These are phyloP conservation scores for Lasius platythorax DNA, from an alignment of 2,888 invertebrate genomes.

Conservation along the genomic window DNA sequence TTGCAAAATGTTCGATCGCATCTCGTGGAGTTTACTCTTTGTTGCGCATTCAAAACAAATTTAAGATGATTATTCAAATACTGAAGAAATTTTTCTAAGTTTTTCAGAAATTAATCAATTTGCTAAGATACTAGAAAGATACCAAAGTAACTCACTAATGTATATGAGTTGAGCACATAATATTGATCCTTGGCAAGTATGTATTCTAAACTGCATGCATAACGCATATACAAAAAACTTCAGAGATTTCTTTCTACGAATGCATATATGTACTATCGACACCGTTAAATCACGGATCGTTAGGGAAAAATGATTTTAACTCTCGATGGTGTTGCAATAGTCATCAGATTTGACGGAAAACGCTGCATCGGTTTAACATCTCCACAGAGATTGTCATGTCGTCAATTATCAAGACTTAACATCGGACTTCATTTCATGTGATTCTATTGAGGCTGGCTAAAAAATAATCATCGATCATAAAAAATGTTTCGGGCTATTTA, in stretches of 20 bases:
- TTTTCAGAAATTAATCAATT: neutral
- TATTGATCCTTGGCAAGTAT: neutral
- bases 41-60: neutral
- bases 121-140: neutral
- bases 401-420: constrained; percentile 38
- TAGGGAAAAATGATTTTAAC: constrained; percentile 67
- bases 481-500: constrained; percentile 26
- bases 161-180: neutral
- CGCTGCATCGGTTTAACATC: constrained; percentile 37
- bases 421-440: constrained; percentile 11
- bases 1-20: neutral
- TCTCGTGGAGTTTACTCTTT: neutral
- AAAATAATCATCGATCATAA: constrained; percentile 35
- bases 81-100: neutral
- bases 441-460: constrained; percentile 8
- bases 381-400: constrained; percentile 37
- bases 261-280: constrained; percentile 51
- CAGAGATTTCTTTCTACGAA: neutral
- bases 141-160: neutral
- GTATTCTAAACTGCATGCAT: neutral
- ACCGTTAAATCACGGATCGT: constrained; percentile 64
- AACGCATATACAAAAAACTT: neutral
- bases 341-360: constrained; percentile 60
- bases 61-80: neutral
- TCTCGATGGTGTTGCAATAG: constrained; percentile 57